Evolutionary conservation across 2,797 vertebrate genomes (phyloP), one percentile per base, ranked within the genome.

Genomic region (Serranus cabrilla): DNA sequence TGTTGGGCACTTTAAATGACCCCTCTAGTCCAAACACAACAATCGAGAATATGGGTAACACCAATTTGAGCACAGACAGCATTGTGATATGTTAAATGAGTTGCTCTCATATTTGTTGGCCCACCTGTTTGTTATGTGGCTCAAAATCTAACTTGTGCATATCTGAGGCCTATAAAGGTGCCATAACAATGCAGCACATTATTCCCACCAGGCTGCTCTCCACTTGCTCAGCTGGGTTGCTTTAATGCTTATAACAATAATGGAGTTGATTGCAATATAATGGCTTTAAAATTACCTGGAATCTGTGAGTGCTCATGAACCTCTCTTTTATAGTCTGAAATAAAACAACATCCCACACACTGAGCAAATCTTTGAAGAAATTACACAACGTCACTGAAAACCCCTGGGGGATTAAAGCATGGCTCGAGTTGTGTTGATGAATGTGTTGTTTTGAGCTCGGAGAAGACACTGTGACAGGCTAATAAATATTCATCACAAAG

Each of bases 401-500:
- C 17, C 17, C 34, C 86, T n/a, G 11, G 72, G 76, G 77, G 79
- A 84, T 82, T 71, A 84, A 79, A 84, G 60, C 63, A n/a, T 18
- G 20, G 50, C 66, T 68, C 23, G 14, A 72, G 71, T 64, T 66
- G 52, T 21, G 69, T 57, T 85, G 90, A 92, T 90, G 80, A 92
- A 91, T 87, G 80, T 79, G 85, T 90, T 91, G 89, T 90, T 90
- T 90, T 76, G 71, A 62, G 79, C 85, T 87, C 76, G 83, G 81
- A 90, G 80, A 85, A 83, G 82, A 81, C 80, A 78, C 57, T 68
- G 72, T 89, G 87, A 87, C 90, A 84, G 71, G 45, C 76, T 87
- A 71, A 92, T 92, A 86, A 90, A 93, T 87, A 92, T 91, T 90
- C 73, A 91, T 84, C 71, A 65, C 42, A 72, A 51, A 81, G 69